Conservation (phyloP, 2,113 vertebrate genomes). For the Nymphicus hollandicus region DNA sequence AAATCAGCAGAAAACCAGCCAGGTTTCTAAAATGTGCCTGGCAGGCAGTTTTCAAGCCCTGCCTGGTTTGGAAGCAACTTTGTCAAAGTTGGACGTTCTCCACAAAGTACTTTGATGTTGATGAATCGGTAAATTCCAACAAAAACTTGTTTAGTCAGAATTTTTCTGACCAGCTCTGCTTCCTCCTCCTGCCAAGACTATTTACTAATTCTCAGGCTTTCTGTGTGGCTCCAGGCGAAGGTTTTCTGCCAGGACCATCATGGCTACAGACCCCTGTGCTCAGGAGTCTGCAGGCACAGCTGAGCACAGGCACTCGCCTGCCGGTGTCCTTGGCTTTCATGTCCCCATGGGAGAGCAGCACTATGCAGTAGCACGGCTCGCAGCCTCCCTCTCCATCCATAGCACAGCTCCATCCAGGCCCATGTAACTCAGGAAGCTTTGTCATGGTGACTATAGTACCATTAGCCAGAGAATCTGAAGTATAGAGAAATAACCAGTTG, state of each 20-base stretch:
- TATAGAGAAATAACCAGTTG: background rate
- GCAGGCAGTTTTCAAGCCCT: conserved; percentile 46
- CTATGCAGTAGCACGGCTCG: background rate
- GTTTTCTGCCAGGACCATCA: background rate
- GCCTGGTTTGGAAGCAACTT: conserved; percentile 54
- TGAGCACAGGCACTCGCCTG: background rate
- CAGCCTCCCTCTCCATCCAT: background rate
- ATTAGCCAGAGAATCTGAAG: background rate
- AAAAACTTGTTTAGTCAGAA: conserved; percentile 61
- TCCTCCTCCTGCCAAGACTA: conserved; percentile 30
- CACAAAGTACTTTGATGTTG: conserved; percentile 61
- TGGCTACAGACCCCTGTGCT: accelerated
- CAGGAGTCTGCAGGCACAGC: background rate
- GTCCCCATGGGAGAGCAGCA: background rate
- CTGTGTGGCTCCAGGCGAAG: background rate
- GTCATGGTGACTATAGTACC: background rate
- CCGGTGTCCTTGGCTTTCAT: accelerated
- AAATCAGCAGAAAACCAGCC: conserved; percentile 20
- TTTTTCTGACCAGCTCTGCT: conserved; percentile 55
- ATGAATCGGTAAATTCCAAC: conserved; percentile 63
- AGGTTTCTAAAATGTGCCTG: conserved; percentile 53
- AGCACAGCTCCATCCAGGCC: background rate
- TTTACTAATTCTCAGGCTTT: conserved; percentile 19
- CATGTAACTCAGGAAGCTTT: background rate
- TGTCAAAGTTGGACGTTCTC: conserved; percentile 63